These are phyloP conservation scores for Darevskia nairensis DNA, from an alignment of 2,797 vertebrate species.

Conservation along the genomic window DNA sequence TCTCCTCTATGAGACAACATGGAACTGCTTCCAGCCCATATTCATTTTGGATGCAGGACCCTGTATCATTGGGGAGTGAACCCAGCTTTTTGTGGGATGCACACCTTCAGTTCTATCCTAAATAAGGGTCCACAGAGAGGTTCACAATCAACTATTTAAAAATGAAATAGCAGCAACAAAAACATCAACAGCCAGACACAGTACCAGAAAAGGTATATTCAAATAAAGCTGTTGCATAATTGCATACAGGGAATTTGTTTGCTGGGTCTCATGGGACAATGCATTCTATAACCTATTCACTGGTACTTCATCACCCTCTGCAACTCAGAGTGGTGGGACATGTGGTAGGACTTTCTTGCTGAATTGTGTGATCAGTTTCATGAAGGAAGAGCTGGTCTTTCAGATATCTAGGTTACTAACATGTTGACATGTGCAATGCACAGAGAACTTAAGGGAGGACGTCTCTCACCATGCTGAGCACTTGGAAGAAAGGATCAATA, in stretches of 20 bases:
- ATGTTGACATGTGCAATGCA: neutral
- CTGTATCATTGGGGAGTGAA: too few relatives aligned
- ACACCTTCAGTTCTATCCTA: too few relatives aligned
- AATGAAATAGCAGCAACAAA: neutral
- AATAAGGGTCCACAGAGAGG: neutral
- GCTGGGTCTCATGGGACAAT: neutral
- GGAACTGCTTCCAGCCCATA: too few relatives aligned
- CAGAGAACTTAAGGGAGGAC: too few relatives aligned
- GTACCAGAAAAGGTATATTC: neutral
- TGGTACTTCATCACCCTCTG: neutral
- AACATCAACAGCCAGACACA: neutral
- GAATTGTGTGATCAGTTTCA: neutral
- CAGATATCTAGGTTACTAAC: neutral
- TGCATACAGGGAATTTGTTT: neutral
- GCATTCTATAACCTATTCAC: neutral
- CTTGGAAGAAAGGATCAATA: neutral
- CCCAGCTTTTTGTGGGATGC: too few relatives aligned
- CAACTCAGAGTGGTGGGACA: neutral
- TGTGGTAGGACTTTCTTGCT: neutral
- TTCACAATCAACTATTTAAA: neutral
- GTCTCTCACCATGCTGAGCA: neutral
- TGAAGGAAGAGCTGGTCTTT: neutral
- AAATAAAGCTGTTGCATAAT: neutral
- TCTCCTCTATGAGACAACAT: too few relatives aligned
- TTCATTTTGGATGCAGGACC: too few relatives aligned